Conservation (phyloP, 2,888 invertebrate species). For the Meiosimyza platycephala region DNA sequence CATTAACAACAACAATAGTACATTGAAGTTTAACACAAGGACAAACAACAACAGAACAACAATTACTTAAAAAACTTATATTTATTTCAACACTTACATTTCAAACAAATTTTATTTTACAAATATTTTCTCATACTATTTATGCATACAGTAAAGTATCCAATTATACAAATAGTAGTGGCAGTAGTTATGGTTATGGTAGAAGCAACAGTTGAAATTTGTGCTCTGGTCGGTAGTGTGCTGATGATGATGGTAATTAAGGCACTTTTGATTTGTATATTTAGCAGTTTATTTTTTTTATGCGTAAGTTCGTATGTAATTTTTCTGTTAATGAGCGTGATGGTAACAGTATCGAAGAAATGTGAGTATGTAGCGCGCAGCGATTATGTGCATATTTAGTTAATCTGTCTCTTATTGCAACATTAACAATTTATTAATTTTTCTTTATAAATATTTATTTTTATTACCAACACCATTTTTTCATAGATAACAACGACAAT, state of each 20-base stretch:
- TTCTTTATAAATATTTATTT: slow-evolving; percentile 1
- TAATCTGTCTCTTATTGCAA: neutral
- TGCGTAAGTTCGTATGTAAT: neutral
- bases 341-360: neutral
- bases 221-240: slow-evolving; percentile 1
- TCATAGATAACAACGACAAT: slow-evolving; percentile 3
- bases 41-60: slow-evolving; percentile 10
- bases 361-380: too few relatives aligned
- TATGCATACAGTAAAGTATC: neutral
- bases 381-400: slow-evolving; percentile 6
- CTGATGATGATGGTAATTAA: slow-evolving; percentile 17
- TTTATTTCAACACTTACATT: slow-evolving; percentile 29
- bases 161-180: slow-evolving; percentile 6
- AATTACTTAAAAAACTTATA: neutral
- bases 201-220: neutral
- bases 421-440: slow-evolving; percentile 6
- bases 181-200: slow-evolving; percentile 9
- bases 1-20: neutral
- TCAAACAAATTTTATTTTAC: slow-evolving; percentile 13
- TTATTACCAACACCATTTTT: slow-evolving; percentile 26
- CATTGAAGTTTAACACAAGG: neutral
- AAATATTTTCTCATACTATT: neutral
- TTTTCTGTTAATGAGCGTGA: neutral
- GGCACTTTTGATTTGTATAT: slow-evolving; percentile 21
- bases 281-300: neutral